These are phyloP conservation scores for Ophiodon elongatus DNA, from an alignment of 2,113 vertebrate species.

Conservation along the genomic window DNA sequence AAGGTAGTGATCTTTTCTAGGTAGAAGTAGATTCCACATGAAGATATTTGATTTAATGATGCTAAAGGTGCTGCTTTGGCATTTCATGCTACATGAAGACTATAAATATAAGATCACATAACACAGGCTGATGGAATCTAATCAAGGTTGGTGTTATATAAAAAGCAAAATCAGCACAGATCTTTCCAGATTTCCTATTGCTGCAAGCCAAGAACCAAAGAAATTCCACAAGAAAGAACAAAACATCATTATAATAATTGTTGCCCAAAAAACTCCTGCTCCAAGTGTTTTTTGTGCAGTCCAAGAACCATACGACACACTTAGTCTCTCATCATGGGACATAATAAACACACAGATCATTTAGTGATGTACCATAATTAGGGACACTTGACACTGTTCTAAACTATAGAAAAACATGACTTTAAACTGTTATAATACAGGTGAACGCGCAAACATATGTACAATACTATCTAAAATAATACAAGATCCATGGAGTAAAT, in stretches of 20 bases:
- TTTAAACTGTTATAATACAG: background rate
- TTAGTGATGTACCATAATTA: background rate
- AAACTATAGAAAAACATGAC: background rate
- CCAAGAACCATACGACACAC: constrained; percentile 29
- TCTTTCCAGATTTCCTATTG: too few species aligned
- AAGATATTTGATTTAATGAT: background rate
- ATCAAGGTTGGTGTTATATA: background rate
- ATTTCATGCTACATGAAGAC: background rate
- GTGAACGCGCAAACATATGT: background rate
- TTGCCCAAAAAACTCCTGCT: background rate
- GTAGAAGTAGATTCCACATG: background rate
- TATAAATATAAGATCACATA: background rate
- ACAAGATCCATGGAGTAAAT: background rate
- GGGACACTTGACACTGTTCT: background rate
- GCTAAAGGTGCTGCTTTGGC: background rate
- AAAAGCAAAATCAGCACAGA: background rate
- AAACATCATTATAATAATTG: background rate
- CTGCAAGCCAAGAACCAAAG: too few species aligned
- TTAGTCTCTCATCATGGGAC: constrained; percentile 15
- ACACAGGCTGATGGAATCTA: background rate
- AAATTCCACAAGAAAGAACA: background rate
- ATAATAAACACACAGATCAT: background rate
- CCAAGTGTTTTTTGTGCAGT: constrained; percentile 4
- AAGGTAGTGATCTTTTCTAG: background rate
- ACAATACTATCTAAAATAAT: background rate